These are phyloP conservation scores for Watsonalla cultraria DNA, from an alignment of 2,888 invertebrate genomes.

Conservation along the genomic window DNA sequence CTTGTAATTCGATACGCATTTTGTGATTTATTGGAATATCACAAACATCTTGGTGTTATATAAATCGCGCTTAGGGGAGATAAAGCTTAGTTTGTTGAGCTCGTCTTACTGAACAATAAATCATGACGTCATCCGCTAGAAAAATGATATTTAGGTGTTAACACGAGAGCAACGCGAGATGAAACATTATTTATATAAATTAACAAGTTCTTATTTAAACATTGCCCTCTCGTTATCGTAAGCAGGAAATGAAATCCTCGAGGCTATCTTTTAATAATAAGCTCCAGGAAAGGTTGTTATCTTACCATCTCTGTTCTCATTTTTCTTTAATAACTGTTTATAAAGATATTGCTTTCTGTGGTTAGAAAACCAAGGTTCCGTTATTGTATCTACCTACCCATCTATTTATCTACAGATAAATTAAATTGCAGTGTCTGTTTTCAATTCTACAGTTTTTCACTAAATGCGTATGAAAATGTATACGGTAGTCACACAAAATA, in stretches of 20 bases:
- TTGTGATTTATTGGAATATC: conserved; percentile 75
- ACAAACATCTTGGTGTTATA: conserved; percentile 63
- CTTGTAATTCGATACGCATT: conserved; percentile 69
- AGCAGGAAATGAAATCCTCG: not conserved
- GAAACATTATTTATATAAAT: conserved; percentile 19
- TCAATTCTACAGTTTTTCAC: too few relatives aligned
- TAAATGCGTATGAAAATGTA: too few relatives aligned
- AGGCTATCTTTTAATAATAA: not conserved
- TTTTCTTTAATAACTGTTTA: not conserved
- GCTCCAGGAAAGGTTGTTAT: not conserved
- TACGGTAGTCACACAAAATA: too few relatives aligned
- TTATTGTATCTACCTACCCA: too few relatives aligned
- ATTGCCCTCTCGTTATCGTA: not conserved
- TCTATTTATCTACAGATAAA: too few relatives aligned
- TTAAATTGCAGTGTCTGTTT: too few relatives aligned
- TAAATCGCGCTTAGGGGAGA: conserved; percentile 69
- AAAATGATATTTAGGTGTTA: conserved; percentile 63
- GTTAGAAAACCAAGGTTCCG: too few relatives aligned
- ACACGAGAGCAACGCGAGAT: conserved; percentile 42
- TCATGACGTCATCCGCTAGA: conserved; percentile 62
- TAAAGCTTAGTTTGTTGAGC: conserved; percentile 56
- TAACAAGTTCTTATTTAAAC: not conserved
- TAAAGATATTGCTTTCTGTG: not conserved
- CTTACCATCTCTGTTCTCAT: not conserved
- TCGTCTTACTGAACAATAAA: conserved; percentile 71